Evolutionary conservation across 1,140 invertebrate species (phyloP).

Genomic region (Zaprionus vittiger): DNA sequence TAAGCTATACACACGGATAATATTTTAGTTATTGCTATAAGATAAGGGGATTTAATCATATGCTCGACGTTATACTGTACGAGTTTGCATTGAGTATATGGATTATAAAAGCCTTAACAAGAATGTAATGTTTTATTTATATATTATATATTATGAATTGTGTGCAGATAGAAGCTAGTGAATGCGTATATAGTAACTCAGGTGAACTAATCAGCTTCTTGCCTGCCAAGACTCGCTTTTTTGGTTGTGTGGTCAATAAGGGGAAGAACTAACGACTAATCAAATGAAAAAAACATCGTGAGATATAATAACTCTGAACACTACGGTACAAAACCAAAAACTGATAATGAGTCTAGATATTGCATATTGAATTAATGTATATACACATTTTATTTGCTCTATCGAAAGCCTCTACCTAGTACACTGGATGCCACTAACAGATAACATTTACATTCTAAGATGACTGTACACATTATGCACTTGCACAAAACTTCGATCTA

Average conservation of each 20-base stretch:
- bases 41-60: neutral
- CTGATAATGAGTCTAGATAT: conserved; percentile 5
- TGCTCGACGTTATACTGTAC: neutral
- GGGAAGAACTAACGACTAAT: conserved; percentile 11
- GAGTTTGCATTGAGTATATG: neutral
- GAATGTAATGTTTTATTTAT: neutral
- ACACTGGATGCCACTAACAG: conserved; percentile 23
- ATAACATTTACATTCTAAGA: conserved; percentile 21
- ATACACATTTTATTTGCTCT: conserved; percentile 21
- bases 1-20: neutral
- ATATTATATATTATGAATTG: neutral
- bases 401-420: conserved; percentile 3
- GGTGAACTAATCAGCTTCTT: conserved; percentile 3
- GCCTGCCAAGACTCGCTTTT: conserved; percentile 1
- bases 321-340: conserved; percentile 22
- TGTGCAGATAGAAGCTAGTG: neutral
- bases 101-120: neutral
- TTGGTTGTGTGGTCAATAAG: neutral
- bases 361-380: conserved; percentile 24
- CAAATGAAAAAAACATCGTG: conserved; percentile 8
- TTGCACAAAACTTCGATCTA: conserved; percentile 17
- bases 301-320: neutral
- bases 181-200: neutral
- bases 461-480: conserved; percentile 19
- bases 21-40: neutral